Base-by-base conservation (phyloP, 1,140 invertebrate genomes). In the Carposina sasakii region DNA sequence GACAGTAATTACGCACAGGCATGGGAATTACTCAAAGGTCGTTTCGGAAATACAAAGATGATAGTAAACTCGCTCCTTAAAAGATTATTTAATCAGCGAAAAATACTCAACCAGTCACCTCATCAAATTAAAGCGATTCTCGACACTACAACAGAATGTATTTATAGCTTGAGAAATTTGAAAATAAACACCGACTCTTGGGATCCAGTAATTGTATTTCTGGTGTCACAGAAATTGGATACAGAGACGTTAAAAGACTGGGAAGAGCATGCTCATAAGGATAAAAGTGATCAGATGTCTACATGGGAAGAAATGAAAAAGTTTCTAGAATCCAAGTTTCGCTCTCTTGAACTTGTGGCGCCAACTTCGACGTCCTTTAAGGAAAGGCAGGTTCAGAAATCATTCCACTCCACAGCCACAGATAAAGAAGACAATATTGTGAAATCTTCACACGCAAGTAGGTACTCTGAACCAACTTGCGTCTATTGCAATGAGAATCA, bases 1-100 rank as follows among this genome's bases (percentile, higher is more conserved):
- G 62, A 63, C 8, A 50, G 45, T 15, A 84, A 81, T 59, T 82
- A 81, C 48, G 20, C 21, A 3, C 34, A 61, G n/a, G 76, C 74
- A 2, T 74, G 70, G 67, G 48, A 67, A 6, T 28, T 71, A 23
- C 54, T 84, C 28, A 66, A 67, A 33, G 48, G 64, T 17, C 54
- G 73, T 15, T 85, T 69, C 43, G 66, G 81, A 13, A 75, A 76
- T 48, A 69, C 67, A 47, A 19, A 65, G 30, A 22, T 75, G 28
- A 71, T 73, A 17, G 52, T 76, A 13, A 59, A 70, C 24, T 63
- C 60, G 13, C 68, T 82, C 49, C 57, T 79, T 21, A 64, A 69
- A 30, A 49, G 57, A 26, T 48, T 77, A 12, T 58, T 53, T 46
- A 36, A 60, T 13, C 46, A 66, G 24, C 48, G 17, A 1, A 17